phyloP scores from a whole-genome alignment of 2,888 invertebrate genomes.

The Cybosia mesomella region DNA sequence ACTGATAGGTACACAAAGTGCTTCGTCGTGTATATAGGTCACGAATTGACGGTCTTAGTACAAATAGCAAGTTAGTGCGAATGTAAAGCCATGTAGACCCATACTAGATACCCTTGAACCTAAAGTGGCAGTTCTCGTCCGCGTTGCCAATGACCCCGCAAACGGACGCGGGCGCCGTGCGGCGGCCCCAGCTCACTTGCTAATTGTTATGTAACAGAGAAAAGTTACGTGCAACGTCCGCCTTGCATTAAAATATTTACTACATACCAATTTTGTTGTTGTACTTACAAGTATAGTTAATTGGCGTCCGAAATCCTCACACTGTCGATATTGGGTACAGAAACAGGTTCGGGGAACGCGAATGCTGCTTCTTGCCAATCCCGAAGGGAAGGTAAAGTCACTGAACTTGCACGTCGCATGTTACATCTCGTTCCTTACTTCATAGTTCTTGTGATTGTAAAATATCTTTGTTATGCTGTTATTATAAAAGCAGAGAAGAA shows the following conservation, averaged over 20 bases:
- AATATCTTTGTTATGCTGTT: conserved; percentile 71
- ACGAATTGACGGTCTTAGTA: conserved; percentile 3
- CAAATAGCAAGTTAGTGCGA: conserved; percentile 32
- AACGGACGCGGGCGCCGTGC: conserved; percentile 83
- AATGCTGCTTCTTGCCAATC: conserved; percentile 81
- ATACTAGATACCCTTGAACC: conserved; percentile 85
- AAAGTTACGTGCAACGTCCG: conserved; percentile 69
- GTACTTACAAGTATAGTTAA: conserved; percentile 60
- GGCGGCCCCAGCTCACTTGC: conserved; percentile 68
- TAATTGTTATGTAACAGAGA: conserved; percentile 85
- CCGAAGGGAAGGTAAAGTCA: conserved; percentile 82
- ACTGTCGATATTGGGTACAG: conserved; percentile 74
- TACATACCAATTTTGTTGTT: conserved; percentile 66
- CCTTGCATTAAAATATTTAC: conserved; percentile 67
- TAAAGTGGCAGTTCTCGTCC: conserved; percentile 86
- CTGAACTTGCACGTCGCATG: conserved; percentile 82
- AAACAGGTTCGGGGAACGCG: conserved; percentile 82
- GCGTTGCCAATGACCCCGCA: conserved; percentile 88
- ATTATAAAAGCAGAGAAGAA: conserved; percentile 56
- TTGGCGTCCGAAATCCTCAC: conserved; percentile 64
- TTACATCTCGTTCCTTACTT: conserved; percentile 78
- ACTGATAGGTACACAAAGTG: background rate
- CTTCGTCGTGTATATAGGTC: conserved; percentile 8
- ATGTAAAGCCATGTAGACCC: conserved; percentile 74
- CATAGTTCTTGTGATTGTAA: conserved; percentile 82